Evolutionary conservation across 2,888 invertebrate species (phyloP).

Genomic region (Gonocerus acuteangulatus): DNA sequence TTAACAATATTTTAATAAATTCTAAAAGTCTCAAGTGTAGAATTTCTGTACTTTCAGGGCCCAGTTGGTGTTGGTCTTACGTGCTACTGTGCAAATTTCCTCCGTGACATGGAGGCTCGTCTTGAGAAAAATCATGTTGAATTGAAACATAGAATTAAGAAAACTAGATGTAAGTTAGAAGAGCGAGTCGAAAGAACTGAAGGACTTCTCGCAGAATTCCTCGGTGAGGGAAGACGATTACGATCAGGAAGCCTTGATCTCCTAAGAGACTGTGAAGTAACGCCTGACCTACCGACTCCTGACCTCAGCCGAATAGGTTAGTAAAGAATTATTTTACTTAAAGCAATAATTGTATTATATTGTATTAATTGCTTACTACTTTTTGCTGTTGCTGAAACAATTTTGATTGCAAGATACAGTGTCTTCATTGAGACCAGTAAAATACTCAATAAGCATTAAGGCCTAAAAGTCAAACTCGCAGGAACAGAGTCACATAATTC

Average conservation of each 20-base stretch:
- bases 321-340: not conserved
- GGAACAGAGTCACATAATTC: no score
- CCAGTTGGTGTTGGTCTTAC: slow-evolving; percentile 90
- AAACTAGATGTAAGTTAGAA: slow-evolving; percentile 70
- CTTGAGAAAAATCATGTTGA: slow-evolving; percentile 73
- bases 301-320: slow-evolving; percentile 16
- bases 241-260: slow-evolving; percentile 19
- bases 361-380: no score
- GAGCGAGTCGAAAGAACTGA: slow-evolving; percentile 71
- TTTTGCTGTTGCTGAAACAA: no score
- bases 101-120: slow-evolving; percentile 77
- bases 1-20: no score
- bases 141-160: slow-evolving; percentile 66
- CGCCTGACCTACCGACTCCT: slow-evolving; percentile 18
- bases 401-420: not conserved
- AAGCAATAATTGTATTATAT: not conserved
- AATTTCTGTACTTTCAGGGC: slow-evolving; percentile 49
- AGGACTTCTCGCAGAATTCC: slow-evolving; percentile 50
- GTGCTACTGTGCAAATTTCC: slow-evolving; percentile 87
- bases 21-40: no score
- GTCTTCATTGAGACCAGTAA: not conserved
- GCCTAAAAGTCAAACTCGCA: no score
- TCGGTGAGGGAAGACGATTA: slow-evolving; percentile 17
- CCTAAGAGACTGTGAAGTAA: slow-evolving; percentile 11
- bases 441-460: no score